Evolutionary conservation across 2,888 invertebrate genomes (phyloP), one percentile per base, ranked within the genome.

Genomic region (Gandaritis pyraliata): DNA sequence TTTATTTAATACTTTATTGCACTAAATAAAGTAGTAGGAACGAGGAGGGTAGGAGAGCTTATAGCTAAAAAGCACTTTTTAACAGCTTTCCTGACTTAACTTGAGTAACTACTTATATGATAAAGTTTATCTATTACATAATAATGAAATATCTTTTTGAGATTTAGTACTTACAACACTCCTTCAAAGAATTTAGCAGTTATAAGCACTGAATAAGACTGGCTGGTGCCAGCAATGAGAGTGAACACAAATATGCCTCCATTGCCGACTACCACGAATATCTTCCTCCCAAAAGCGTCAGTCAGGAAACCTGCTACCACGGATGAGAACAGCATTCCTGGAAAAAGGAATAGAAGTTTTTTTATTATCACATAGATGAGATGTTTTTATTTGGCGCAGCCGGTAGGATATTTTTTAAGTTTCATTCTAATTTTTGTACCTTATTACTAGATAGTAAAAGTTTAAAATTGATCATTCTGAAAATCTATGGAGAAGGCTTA

Each of bases 211-310:
- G 78, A 79, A 39, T 78, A 89, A 0, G 78, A 78, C 51, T 88
- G 88, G 62, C 88, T 87, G 6, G 80, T 72, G 0, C 76, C 87
- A 6, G 84, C 76, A 8, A 86, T 67, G 0, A 87, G 23, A 1
- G 77, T 80, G 49, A 76, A 82, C 2, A 84, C n/a, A 30, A 80
- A 87, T 11, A 83, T 76, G 0, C 86, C 85, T 5, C 74, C 76
- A 13, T 76, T 81, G 0, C 88, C 88, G 0, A 68, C 62, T 0
- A 80, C 69, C 0, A 88, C 68, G 63, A 88, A 88, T 51, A 81
- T 76, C 61, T 83, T 87, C n/a, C 89, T 74, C 0, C 89, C 89
- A 66, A 87, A 88, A 0, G 85, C 82, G 16, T 89, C 89, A 0
- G 86, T 86, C 15, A 89, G 68, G 63, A 89, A 88, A 4, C 89